Base-by-base conservation (phyloP, 92 coral and sea anemone genomes). In the Heteractis magnifica region DNA sequence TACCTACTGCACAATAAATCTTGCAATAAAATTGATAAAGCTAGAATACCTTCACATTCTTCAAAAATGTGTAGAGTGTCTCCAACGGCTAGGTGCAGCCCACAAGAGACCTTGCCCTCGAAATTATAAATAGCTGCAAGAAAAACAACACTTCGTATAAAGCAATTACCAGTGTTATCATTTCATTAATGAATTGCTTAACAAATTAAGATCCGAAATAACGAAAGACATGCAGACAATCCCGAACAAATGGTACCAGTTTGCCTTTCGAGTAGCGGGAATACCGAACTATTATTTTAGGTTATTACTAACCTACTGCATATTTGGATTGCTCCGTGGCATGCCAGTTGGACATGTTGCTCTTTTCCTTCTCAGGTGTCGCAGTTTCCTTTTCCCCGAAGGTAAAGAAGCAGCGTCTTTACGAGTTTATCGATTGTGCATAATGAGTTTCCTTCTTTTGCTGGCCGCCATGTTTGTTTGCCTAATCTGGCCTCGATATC, bases 61-160 rank as follows among this genome's bases (percentile, higher is more conserved):
- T 96, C 99, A 19, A 88, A 92, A 81, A 96, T 87, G 84, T 96
- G 99, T 51, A 96, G 98, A 26, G 98, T 89, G 41, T 96, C 99
- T 13, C 99, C 99, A 60, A 96, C 87, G 62, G 92, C 90, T 15
- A 96, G 88, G 71, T 90, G 93, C 55, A 96, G 75, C 52, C 97
- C 97, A 81, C 90, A 87, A 18, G 68, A 81, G 15, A 87, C 90
- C 71, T 88, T 89, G 65, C 97, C 98, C 65, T 96, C 95, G 79
- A 83, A 96, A 81, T 96, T 96, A 81, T 96, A 94, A 86, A 94
- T 89, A 87, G 94, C 99, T 96, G 72, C 75, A 88, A 92, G 44
- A 34, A 65, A 62, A 49, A 81, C 59, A 56, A 71, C 52, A 81
- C 83, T 77, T 77, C 1, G 59, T 73, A 72, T 53, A 81, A 77